phyloP scores from a whole-genome alignment of 2,797 vertebrate genomes.

The Phrynocephalus guinanensis region DNA sequence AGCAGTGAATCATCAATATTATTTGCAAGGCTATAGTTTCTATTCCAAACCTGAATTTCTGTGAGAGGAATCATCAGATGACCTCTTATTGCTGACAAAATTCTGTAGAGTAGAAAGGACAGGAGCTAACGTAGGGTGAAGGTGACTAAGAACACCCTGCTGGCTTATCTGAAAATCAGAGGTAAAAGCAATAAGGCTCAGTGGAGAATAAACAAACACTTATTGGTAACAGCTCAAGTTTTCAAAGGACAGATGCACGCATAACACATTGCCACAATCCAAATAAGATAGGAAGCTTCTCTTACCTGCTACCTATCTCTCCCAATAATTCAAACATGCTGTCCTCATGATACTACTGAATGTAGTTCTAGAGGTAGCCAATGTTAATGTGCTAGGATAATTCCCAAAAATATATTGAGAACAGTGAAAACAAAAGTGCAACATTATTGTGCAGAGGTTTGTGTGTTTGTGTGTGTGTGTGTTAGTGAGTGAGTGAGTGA shows the following conservation, averaged over 20 bases:
- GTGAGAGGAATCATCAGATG: constrained; percentile 75
- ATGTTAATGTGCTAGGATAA: background rate
- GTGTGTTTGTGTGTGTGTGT: background rate
- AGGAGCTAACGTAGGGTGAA: constrained; percentile 68
- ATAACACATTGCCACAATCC: background rate
- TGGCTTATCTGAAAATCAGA: constrained; percentile 80
- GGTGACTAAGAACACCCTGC: constrained; percentile 71
- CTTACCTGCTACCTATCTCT: background rate
- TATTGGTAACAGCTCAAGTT: background rate
- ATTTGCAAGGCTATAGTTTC: background rate
- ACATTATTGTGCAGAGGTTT: background rate
- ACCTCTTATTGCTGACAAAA: constrained; percentile 77
- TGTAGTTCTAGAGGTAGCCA: background rate
- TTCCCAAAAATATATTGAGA: background rate
- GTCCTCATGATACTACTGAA: background rate
- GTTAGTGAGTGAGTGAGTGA: no score
- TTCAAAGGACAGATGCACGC: background rate
- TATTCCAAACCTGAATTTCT: constrained; percentile 80
- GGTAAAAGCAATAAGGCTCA: background rate
- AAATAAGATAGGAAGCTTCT: background rate
- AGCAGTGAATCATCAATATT: background rate
- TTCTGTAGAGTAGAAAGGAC: constrained; percentile 75
- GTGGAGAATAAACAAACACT: background rate
- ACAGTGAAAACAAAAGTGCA: background rate
- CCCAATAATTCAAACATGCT: background rate